These are phyloP conservation scores for Thamnophis elegans DNA, from an alignment of 2,797 vertebrate species.

Conservation along the genomic window DNA sequence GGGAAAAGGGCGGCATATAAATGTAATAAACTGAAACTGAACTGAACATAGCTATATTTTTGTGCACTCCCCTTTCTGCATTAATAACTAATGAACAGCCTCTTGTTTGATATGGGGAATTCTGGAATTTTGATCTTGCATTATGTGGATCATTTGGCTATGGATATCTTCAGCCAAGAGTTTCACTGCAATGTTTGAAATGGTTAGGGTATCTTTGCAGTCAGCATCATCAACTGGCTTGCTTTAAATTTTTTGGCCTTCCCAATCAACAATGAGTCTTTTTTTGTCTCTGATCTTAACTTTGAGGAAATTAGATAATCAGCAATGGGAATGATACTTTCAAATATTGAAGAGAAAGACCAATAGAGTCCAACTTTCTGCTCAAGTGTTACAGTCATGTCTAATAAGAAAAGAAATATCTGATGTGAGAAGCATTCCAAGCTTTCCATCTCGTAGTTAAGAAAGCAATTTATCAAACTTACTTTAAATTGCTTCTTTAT, in stretches of 20 bases:
- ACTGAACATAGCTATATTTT: neutral
- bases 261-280: neutral
- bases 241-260: constrained; percentile 10
- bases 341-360: neutral
- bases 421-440: neutral
- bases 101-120: neutral
- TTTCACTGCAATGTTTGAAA: neutral
- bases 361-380: neutral
- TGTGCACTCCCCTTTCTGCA: neutral
- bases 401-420: constrained; percentile 20
- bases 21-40: no score
- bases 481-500: constrained; percentile 34
- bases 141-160: neutral
- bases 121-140: neutral
- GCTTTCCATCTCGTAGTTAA: constrained; percentile 11
- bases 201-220: neutral
- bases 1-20: no score
- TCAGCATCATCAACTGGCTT: neutral
- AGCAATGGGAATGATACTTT: neutral
- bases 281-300: neutral
- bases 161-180: neutral
- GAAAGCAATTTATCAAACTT: constrained; percentile 19
- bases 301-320: neutral
- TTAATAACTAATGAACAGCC: neutral
- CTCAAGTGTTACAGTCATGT: neutral